Base-by-base conservation (phyloP, 2,797 vertebrate genomes). In the Melanotaenia parkinsoni region DNA sequence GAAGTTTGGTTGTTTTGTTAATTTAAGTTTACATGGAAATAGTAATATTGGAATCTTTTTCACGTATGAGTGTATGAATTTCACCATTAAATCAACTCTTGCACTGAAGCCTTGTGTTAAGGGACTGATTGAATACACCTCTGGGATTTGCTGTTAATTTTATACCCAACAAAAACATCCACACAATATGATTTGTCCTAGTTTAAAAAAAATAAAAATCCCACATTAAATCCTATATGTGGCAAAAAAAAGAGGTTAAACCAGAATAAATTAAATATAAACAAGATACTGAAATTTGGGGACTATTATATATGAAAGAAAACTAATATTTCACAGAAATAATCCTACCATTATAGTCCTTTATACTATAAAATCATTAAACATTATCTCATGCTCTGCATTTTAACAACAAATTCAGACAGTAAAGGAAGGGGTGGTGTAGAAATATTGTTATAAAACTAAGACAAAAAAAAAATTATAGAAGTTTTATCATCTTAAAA, bases 1-100 rank as follows among this genome's bases (percentile, higher is more conserved):
- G 80, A 83, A 47, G 91, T 92, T 92, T 85, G 89, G 91, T 92
- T 93, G 75, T 85, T 53, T 90, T 85, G 80, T 80, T 88, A 81
- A 84, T 72, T 89, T 72, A 75, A 91, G 86, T 91, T 91, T 89
- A 81, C 58, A 85, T 77, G 63, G 72, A 50, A 84, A 79, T 86
- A 72, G 4, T 63, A 58, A 28, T 33, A 30, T 18, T 69, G 24
- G 3, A 45, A 28, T 61, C 45, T 38, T 79, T 71, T 16, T 50
- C 30, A 13, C 20, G n/a, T 37, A 32, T 63, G 14, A 0, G 2
- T 43, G n/a, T 5, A 7, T 5, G n/a, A 9, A 0, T 32, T 20
- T 20, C 18, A 20, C 11, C 11, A 16, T 51, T 38, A 58, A 76
- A 43, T 0, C 40, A 3, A 38, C 37, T 72, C 1, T 38, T 61